Conservation (phyloP, 2,888 invertebrate genomes). For the Acleris laterana region DNA sequence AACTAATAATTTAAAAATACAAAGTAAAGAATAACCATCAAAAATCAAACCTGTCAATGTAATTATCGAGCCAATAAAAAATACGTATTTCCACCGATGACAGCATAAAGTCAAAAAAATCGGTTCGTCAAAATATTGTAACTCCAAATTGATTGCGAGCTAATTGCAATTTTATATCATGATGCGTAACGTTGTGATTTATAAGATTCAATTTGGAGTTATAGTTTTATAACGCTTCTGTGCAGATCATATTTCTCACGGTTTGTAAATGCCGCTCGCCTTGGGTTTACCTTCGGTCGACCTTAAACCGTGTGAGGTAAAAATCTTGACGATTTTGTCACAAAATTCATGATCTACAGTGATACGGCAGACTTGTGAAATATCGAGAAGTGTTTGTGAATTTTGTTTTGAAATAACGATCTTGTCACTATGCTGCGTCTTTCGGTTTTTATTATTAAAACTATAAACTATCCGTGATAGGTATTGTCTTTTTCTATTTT, state of each 20-base stretch:
- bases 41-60: constrained; percentile 13
- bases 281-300: constrained; percentile 20
- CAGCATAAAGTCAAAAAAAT: background rate
- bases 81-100: constrained; percentile 25
- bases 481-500: too few species aligned
- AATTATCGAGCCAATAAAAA: constrained; percentile 19
- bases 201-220: too few species aligned
- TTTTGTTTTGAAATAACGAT: background rate
- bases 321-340: constrained; percentile 23
- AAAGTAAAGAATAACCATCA: background rate
- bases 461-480: too few species aligned
- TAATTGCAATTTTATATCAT: too few species aligned
- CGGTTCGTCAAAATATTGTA: too few species aligned
- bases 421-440: too few species aligned
- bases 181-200: too few species aligned
- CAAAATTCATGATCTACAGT: constrained; percentile 14
- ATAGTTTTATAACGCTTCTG: too few species aligned
- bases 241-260: constrained; percentile 10
- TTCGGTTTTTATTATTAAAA: too few species aligned
- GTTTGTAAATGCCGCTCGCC: constrained; percentile 25
- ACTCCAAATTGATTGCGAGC: too few species aligned
- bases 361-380: constrained; percentile 15
- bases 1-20: background rate
- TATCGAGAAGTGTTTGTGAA: background rate
- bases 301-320: constrained; percentile 23